Base-by-base conservation (phyloP, 2,113 vertebrate genomes). In the Laticauda laticaudata region DNA sequence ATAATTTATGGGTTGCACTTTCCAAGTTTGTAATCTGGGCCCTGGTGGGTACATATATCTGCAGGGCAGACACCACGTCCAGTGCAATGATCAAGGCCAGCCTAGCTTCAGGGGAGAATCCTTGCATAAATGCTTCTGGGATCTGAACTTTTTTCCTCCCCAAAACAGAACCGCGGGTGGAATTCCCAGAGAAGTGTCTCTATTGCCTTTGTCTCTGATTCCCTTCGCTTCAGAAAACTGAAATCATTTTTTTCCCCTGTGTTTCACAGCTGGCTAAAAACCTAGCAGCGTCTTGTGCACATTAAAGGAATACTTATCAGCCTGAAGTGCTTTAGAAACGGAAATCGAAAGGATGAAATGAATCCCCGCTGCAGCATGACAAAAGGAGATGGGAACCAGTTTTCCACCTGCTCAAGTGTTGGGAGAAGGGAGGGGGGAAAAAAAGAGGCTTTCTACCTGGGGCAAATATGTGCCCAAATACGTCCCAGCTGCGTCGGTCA, bases 251-350 rank as follows among this genome's bases (percentile, higher is more conserved):
- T 12, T 2, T 6, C 3, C 23, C 23, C 7, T 3, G 53, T 86
- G 57, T 93, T 90, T 86, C 54, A 86, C 69, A 93, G 88, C 69
- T 90, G 88, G 88, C 88, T 18, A 86, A n/a, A 11, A 90, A 69
- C 26, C 11, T 4, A 34, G 69, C 34, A 55, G n/a, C 48, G 1
- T 43, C 43, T 75, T 61, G 23, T 4, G 26, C 48, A 29, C 61
- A 85, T 85, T 75, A 81, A 92, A 56, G 29, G 88, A 57, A 90
- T 51, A 21, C 21, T 90, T 86, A 90, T 90, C 26, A n/a, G 54
- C 69, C 53, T 51, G 88, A 86, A 86, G 88, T 86, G 88, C 54
- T 93, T 90, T 93, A 24, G 69, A 90, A 51, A 86, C 29, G 15
- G 88, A 61, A 59, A 93, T 93, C 54, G n/a, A 15, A 90, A 90